Conservation (phyloP, 2,113 vertebrate species). For the Plectropomus leopardus region DNA sequence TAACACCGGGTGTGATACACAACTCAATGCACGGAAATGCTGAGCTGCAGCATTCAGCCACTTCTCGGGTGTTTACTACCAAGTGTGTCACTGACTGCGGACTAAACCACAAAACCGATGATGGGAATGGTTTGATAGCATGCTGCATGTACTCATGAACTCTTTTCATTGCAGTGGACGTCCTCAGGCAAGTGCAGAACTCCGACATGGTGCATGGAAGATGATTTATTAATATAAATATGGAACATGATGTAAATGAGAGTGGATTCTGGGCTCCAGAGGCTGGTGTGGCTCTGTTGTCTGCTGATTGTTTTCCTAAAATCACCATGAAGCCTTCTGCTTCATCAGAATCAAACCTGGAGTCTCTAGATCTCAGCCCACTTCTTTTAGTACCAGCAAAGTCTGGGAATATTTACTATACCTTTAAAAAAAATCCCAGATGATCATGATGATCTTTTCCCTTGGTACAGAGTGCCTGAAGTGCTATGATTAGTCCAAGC, state of each 20-base stretch:
- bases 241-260: not conserved
- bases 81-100: not conserved
- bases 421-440: not conserved
- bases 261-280: not conserved
- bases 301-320: not conserved
- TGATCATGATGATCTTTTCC: not conserved
- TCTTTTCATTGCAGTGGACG: slow-evolving; percentile 9
- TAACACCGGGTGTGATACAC: slow-evolving; percentile 52
- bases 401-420: not conserved
- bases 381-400: not conserved
- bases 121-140: slow-evolving; percentile 72
- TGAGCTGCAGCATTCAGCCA: not conserved
- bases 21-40: not conserved
- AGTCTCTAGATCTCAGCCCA: not conserved
- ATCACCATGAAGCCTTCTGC: not conserved
- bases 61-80: not conserved
- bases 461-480: not conserved
- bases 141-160: slow-evolving; percentile 74
- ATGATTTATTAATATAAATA: not conserved
- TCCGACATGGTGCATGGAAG: not conserved
- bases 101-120: slow-evolving; percentile 31
- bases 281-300: not conserved
- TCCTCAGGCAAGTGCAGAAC: slow-evolving; percentile 3
- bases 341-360: not conserved
- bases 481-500: not conserved